A percentile compares a stretch with the other conserved stretches of the same genome.
Evolutionary conservation across 2,888 invertebrate genomes (phyloP).

Genomic region (Drosophila rubida): DNA sequence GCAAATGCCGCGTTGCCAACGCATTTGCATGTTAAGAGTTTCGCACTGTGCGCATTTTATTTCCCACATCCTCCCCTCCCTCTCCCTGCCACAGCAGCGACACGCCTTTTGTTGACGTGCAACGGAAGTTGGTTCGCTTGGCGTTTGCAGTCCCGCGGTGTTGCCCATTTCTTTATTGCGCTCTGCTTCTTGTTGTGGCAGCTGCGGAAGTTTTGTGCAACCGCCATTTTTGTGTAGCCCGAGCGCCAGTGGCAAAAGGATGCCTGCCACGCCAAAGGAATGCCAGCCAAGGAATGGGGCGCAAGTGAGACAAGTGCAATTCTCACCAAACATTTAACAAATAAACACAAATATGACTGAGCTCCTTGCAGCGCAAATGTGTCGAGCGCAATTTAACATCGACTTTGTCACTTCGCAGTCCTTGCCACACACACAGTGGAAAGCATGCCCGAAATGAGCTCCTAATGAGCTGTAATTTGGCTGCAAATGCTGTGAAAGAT

Average conservation of each 20-base stretch:
- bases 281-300: slow-evolving; percentile 2
- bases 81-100: not conserved
- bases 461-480: slow-evolving; percentile 39
- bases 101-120: slow-evolving; percentile 50
- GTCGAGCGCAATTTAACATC: slow-evolving; percentile 34
- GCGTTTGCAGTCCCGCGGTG: slow-evolving; percentile 24
- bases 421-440: not conserved
- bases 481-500: not conserved
- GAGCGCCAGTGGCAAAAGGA: slow-evolving; percentile 10
- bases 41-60: slow-evolving; percentile 74
- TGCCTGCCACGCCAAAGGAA: not conserved
- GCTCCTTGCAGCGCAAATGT: slow-evolving; percentile 33
- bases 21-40: slow-evolving; percentile 78
- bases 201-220: slow-evolving; percentile 69
- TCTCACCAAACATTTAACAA: slow-evolving; percentile 42
- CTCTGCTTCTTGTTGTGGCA: slow-evolving; percentile 38
- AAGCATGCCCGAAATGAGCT: slow-evolving; percentile 12
- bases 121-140: slow-evolving; percentile 53
- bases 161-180: slow-evolving; percentile 37
- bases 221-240: slow-evolving; percentile 61
- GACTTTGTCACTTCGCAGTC: slow-evolving; percentile 19
- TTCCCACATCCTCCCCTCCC: slow-evolving; percentile 24
- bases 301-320: slow-evolving; percentile 26
- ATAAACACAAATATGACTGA: slow-evolving; percentile 53
- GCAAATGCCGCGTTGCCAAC: slow-evolving; percentile 38